These are phyloP conservation scores for Cataglyphis cursor DNA, from an alignment of 2,888 invertebrate genomes.

Conservation along the genomic window DNA sequence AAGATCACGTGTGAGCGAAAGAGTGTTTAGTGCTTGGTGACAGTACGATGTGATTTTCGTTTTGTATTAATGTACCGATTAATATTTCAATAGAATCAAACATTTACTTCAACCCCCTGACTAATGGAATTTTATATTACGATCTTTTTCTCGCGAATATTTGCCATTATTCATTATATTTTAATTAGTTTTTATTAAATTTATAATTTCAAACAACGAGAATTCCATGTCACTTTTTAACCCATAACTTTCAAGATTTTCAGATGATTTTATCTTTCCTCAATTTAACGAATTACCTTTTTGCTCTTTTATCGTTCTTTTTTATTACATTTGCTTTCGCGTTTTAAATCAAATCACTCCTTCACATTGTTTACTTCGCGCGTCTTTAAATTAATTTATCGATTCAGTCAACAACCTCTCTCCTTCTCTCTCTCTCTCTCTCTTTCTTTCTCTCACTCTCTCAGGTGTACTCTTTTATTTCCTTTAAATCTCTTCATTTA, in stretches of 20 bases:
- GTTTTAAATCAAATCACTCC: slow-evolving; percentile 17
- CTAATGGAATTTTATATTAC: slow-evolving; percentile 25
- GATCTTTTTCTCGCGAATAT: neutral
- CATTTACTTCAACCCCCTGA: neutral
- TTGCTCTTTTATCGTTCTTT: neutral
- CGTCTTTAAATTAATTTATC: slow-evolving; percentile 47
- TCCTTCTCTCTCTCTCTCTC: slow-evolving; percentile 4
- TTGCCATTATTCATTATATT: neutral
- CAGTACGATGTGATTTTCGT: neutral
- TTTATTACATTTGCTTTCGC: neutral
- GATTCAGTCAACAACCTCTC: slow-evolving; percentile 40
- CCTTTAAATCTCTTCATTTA: slow-evolving; percentile 10
- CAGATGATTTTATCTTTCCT: neutral
- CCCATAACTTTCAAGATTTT: neutral
- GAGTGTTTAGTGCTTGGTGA: neutral
- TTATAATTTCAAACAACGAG: neutral
- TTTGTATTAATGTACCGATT: neutral
- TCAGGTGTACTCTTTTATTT: neutral
- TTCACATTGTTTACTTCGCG: slow-evolving; percentile 31
- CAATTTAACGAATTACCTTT: slow-evolving; percentile 5
- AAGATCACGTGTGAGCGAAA: slow-evolving; percentile 3
- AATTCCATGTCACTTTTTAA: neutral
- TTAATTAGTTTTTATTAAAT: neutral
- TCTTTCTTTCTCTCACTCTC: slow-evolving; percentile 14
- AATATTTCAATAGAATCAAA: neutral